These are phyloP conservation scores for Paramisgurnus dabryanus DNA, from an alignment of 2,113 vertebrate genomes.

Conservation along the genomic window DNA sequence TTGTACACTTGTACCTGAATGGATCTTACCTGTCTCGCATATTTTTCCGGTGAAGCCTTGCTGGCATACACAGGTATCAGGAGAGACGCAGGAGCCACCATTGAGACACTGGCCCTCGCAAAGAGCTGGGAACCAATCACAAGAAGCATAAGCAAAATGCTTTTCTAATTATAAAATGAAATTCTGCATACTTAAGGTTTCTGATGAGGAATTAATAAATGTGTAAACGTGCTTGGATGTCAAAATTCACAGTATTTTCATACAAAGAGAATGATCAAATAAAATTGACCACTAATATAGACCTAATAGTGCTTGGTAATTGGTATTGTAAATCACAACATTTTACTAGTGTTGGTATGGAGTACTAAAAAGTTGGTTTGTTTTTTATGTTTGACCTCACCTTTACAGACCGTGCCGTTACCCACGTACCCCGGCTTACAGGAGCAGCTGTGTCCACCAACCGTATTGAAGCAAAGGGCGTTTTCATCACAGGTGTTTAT, in stretches of 20 bases:
- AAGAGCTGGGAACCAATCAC: slow-evolving; percentile 75
- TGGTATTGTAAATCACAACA: too few relatives aligned
- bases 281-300: too few relatives aligned
- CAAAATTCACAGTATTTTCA: too few relatives aligned
- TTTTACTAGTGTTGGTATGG: too few relatives aligned
- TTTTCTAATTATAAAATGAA: too few relatives aligned
- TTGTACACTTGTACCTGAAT: not conserved
- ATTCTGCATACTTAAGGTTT: too few relatives aligned
- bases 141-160: not conserved
- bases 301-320: too few relatives aligned
- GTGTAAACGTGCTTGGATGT: too few relatives aligned
- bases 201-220: too few relatives aligned
- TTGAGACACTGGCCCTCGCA: slow-evolving; percentile 85
- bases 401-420: slow-evolving; percentile 83
- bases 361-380: not conserved
- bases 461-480: slow-evolving; percentile 85
- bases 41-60: slow-evolving; percentile 85
- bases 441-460: slow-evolving; percentile 84
- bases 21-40: slow-evolving; percentile 83
- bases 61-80: slow-evolving; percentile 83
- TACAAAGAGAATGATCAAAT: too few relatives aligned
- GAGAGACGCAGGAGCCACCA: slow-evolving; percentile 82
- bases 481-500: slow-evolving; percentile 85
- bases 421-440: slow-evolving; percentile 85
- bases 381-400: slow-evolving; percentile 59